Percentiles rank a stretch among this genome's conserved stretches.
Conservation (phyloP, 2,888 invertebrate genomes). For the Orthosia gracilis region DNA sequence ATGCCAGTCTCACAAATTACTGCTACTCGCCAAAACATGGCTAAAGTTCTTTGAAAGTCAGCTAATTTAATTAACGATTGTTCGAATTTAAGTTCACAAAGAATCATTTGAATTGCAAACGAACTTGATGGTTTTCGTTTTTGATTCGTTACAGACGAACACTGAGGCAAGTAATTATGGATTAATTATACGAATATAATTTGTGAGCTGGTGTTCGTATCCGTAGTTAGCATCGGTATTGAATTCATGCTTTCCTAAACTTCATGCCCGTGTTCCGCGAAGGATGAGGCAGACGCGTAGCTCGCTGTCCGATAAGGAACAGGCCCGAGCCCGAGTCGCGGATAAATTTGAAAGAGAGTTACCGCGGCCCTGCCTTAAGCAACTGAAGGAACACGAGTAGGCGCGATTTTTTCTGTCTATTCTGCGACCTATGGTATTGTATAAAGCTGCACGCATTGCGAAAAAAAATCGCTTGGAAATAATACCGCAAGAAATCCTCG, state of each 20-base stretch:
- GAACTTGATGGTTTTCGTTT: conserved; percentile 75
- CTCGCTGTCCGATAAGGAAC: no score
- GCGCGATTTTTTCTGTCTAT: no score
- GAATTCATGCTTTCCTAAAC: not conserved
- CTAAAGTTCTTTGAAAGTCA: conserved; percentile 57
- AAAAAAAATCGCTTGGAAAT: no score
- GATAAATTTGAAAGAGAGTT: no score
- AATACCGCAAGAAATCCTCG: no score
- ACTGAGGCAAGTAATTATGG: conserved; percentile 46
- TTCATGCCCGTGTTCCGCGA: no score
- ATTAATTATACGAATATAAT: conserved; percentile 46
- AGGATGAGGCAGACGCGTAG: no score
- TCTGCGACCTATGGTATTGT: no score
- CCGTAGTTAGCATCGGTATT: not conserved
- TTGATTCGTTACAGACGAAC: conserved; percentile 64
- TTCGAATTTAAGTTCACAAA: conserved; percentile 66
- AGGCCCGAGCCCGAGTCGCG: no score
- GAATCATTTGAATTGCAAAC: conserved; percentile 77
- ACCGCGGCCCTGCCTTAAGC: no score
- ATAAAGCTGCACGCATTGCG: no score
- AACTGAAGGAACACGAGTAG: no score
- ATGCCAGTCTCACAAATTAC: conserved; percentile 47
- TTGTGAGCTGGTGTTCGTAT: conserved; percentile 10
- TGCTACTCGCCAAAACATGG: conserved; percentile 57
- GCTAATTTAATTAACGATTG: conserved; percentile 73